Conservation (phyloP, 2,797 vertebrate species). For the Adelosebastes latens region DNA sequence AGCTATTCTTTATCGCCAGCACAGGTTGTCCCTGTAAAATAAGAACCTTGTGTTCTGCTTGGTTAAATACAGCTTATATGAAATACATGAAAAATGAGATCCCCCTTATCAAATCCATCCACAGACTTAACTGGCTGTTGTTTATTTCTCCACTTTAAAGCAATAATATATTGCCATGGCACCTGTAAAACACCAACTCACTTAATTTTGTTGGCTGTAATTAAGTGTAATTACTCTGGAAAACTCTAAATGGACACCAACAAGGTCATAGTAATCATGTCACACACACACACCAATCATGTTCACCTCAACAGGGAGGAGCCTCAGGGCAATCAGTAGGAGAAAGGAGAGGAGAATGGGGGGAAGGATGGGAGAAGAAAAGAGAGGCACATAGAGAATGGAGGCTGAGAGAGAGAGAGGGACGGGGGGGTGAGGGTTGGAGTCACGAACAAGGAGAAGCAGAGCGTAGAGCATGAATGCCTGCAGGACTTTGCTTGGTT, state of each 20-base stretch:
- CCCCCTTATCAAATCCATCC: neutral
- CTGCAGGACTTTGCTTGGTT: conserved; percentile 63
- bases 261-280: conserved; percentile 76
- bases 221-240: conserved; percentile 61
- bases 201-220: conserved; percentile 41
- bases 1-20: neutral
- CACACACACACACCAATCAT: conserved; percentile 46
- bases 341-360: conserved; percentile 59
- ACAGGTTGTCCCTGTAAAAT: neutral
- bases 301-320: conserved; percentile 71
- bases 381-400: conserved; percentile 56
- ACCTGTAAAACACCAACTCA: conserved; percentile 46
- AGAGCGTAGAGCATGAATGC: conserved; percentile 67
- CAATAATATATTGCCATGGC: conserved; percentile 26
- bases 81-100: neutral
- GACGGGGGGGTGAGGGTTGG: conserved; percentile 46
- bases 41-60: neutral
- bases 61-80: neutral
- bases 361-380: conserved; percentile 66
- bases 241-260: conserved; percentile 63
- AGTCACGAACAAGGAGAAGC: conserved; percentile 72
- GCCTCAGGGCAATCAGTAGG: conserved; percentile 68
- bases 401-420: conserved; percentile 50
- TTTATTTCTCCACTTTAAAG: conserved; percentile 21
- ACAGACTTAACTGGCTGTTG: conserved; percentile 5